Evolutionary conservation across 2,113 vertebrate genomes (phyloP), one percentile per base, ranked within the genome.

Genomic region (Malurus cyaneus): DNA sequence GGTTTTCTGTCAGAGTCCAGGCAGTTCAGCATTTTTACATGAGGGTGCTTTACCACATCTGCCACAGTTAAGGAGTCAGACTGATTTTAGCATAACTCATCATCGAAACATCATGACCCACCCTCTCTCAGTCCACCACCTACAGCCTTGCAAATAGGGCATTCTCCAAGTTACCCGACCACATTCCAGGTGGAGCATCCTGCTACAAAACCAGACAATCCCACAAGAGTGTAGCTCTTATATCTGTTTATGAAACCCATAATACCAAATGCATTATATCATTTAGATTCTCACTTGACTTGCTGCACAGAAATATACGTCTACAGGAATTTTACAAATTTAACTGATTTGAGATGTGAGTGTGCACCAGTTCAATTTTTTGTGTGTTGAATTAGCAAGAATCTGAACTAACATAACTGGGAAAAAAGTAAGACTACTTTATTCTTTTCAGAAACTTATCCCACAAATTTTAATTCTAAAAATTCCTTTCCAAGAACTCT

Each of bases 121-220:
- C 6, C 31, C 29, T 19, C 31, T 57, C 20, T 76, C 20, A 31
- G 20, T 42, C 20, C 44, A 52, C 44, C 25, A 32, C 20, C 32
- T 6, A 44, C 11, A 50, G 17, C 53, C 31, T 44, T 42, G 53
- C 29, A 67, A 76, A 44, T 4, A 36, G 25, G 26, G 7, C 31
- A 52, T 50, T 25, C 44, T n/a, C 44, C 3, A 0, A 44, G 26
- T 6, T 59, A 20, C 32, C 31, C 17, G 4, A 26, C 25, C 11
- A 31, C 36, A 44, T 59, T 52, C 31, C 0, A 0, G 6, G 36
- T 59, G 31, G 31, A 52, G 20, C 9, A 21, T 44, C 25, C 53
- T 67, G 61, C 61, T 31, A 3, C 20, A 25, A 4, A 3, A 82
- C 39, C 89, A 94, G 84, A 61, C 86, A 84, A 57, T 79, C 64